phyloP scores from a whole-genome alignment of 2,888 invertebrate genomes.

The Thymelicus acteon region DNA sequence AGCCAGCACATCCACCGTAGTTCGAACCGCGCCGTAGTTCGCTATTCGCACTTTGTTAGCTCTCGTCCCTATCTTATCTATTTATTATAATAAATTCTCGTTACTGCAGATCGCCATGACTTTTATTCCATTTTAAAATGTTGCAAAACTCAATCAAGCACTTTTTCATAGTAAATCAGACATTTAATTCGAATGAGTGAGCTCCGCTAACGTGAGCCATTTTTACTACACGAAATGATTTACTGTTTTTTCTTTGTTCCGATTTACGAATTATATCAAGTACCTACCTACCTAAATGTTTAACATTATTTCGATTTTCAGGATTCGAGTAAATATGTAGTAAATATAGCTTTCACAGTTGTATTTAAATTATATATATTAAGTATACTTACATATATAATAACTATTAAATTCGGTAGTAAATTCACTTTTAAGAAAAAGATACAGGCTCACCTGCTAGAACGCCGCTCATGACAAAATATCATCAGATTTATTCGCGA shows the following conservation, averaged over 20 bases:
- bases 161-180: slow-evolving; percentile 16
- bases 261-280: not conserved
- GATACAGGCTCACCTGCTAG: too few species aligned
- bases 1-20: slow-evolving; percentile 24
- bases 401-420: too few species aligned
- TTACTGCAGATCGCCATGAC: not conserved
- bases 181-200: slow-evolving; percentile 19
- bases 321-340: too few species aligned
- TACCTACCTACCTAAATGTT: too few species aligned
- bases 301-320: too few species aligned
- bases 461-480: too few species aligned
- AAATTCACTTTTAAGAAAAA: too few species aligned
- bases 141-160: slow-evolving; percentile 10
- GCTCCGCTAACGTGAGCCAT: slow-evolving; percentile 8
- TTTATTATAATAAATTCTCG: slow-evolving; percentile 8
- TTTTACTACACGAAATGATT: slow-evolving; percentile 18
- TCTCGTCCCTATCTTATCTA: slow-evolving; percentile 18
- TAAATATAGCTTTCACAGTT: too few species aligned
- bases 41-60: slow-evolving; percentile 34
- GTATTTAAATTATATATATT: too few species aligned
- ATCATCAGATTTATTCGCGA: too few species aligned
- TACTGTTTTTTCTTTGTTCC: not conserved
- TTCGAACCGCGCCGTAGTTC: slow-evolving; percentile 33
- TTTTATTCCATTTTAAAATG: slow-evolving; percentile 6
- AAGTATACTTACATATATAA: too few species aligned